A percentile compares a stretch with the other conserved stretches of the same genome.
phyloP scores from a whole-genome alignment of 2,113 vertebrate species.

The Cisticola juncidis region DNA sequence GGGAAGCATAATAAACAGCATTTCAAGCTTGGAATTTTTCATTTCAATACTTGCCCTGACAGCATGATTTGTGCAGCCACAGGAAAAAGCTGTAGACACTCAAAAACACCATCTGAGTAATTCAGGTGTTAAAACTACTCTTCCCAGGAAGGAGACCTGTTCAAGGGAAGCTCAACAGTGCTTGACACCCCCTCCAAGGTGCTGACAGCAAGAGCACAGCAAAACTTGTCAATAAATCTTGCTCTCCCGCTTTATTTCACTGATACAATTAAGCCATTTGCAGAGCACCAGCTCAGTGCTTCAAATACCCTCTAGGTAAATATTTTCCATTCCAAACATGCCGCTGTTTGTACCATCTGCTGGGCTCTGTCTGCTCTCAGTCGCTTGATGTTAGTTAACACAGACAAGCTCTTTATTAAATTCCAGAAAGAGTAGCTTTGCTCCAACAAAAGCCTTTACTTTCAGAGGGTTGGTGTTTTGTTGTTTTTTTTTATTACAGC shows the following conservation, averaged over 20 bases:
- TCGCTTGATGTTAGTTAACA: conserved; percentile 47
- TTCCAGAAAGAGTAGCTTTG: not conserved
- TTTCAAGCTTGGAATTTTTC: not conserved
- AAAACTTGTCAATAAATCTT: conserved; percentile 17
- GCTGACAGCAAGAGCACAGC: not conserved
- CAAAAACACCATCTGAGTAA: not conserved
- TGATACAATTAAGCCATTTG: conserved; percentile 78
- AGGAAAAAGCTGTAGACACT: not conserved
- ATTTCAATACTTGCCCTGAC: not conserved
- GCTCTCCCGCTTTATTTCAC: conserved; percentile 54
- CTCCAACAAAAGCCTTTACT: not conserved
- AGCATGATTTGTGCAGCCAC: not conserved
- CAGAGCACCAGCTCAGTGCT: conserved; percentile 56
- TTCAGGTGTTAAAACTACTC: not conserved
- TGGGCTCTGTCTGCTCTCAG: conserved; percentile 30
- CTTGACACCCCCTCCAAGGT: not conserved
- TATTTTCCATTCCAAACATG: conserved; percentile 61
- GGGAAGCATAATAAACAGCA: not conserved
- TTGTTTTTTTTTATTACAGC: not conserved
- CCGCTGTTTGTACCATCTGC: conserved; percentile 49
- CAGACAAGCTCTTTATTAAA: conserved; percentile 34
- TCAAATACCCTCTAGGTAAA: conserved; percentile 69
- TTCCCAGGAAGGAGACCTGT: not conserved
- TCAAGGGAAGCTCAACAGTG: not conserved
- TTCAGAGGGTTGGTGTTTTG: accelerated